Base-by-base conservation (phyloP, 2,113 vertebrate species). In the Bolborhynchus lineola region DNA sequence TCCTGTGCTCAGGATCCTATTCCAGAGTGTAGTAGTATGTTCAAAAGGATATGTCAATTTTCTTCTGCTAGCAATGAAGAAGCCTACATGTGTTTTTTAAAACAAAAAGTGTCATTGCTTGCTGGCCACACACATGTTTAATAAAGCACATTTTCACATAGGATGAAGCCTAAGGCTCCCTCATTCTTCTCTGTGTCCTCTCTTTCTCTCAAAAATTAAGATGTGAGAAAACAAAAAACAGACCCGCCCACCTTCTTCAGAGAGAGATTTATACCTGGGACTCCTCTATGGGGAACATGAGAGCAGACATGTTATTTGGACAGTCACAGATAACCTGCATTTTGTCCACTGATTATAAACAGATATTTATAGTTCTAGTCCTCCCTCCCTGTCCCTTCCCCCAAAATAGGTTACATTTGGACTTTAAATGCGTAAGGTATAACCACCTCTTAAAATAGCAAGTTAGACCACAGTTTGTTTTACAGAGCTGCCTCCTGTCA, bases 231-330 rank as follows among this genome's bases (percentile, higher is more conserved):
- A 33, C 15, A 18, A 50, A 64, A 60, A 23, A 42, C 20, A 52
- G 49, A 33, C 52, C 17, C 13, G 8, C 13, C 55, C 24, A 7
- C 6, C 44, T 77, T 59, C 50, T 79, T 18, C 57, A 68, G 49
- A 62, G 46, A 47, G 2, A 41, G 19, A 29, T 44, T 87, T 72
- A 49, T 3, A 17, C n/a, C 29, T 16, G 10, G 31, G 29, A 24
- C 13, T 28, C 24, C 46, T 50, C 39, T 6, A 0, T 1, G 8
- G 53, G 28, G n/a, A 74, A 31, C 20, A 7, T 0, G 2, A 55
- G 19, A 69, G 53, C 49, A 44, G 82, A 49, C 16, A 13, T 0
- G 0, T 44, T 44, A 35, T 57, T 18, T 78, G 42, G 50, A n/a
- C 26, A 71, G 42, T 24, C 50, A 35, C 35, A 75, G 71, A 53